phyloP scores from a whole-genome alignment of 2,113 vertebrate species.

The Coptodon rendalli region DNA sequence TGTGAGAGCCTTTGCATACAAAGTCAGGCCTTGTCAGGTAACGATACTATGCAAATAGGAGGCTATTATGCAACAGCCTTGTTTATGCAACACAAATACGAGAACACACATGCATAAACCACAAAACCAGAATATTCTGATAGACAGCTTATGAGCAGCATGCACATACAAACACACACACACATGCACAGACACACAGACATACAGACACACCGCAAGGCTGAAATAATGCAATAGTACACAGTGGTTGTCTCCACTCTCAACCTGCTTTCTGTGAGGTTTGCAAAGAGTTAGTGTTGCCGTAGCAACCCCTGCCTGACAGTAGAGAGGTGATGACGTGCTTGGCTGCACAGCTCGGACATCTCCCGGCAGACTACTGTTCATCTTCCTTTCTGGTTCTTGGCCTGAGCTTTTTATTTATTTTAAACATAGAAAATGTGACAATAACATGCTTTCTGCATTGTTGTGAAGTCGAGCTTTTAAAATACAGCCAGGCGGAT shows the following conservation, averaged over 20 bases:
- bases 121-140: conserved; percentile 24
- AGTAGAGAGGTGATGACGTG: conserved; percentile 12
- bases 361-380: conserved; percentile 26
- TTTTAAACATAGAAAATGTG: not conserved
- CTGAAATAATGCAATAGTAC: conserved; percentile 33
- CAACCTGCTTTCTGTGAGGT: conserved; percentile 26
- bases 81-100: conserved; percentile 51
- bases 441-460: not conserved
- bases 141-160: not conserved
- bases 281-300: conserved; percentile 49
- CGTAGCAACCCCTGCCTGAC: conserved; percentile 49
- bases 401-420: not conserved
- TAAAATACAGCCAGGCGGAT: not conserved
- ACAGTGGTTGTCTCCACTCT: not conserved
- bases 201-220: not conserved
- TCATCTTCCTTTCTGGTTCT: not conserved
- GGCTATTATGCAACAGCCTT: conserved; percentile 59
- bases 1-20: conserved; percentile 59
- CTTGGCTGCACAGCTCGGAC: conserved; percentile 39
- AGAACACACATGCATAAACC: conserved; percentile 7
- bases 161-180: not conserved
- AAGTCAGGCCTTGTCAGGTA: conserved; percentile 59
- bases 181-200: not conserved
- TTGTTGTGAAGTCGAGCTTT: not conserved
- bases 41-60: conserved; percentile 58